Evolutionary conservation across 2,113 vertebrate genomes (phyloP).

Genomic region (Lepisosteus osseus): DNA sequence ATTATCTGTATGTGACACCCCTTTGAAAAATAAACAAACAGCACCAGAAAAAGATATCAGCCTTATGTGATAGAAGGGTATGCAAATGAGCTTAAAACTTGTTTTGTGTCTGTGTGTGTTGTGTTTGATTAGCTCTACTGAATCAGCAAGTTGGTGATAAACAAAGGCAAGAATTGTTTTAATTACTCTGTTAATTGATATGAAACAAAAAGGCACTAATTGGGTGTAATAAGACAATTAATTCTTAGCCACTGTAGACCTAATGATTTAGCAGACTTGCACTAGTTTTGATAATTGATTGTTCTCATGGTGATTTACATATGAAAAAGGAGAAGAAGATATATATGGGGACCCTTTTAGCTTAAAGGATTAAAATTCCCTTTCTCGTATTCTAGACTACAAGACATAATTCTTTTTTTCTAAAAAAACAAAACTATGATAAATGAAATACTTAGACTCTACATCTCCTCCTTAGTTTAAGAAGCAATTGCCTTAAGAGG

Average conservation of each 20-base stretch:
- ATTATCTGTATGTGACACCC: background rate
- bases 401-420: background rate
- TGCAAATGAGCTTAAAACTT: conserved; percentile 14
- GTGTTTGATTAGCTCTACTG: conserved; percentile 34
- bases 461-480: too few species aligned
- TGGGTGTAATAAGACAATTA: conserved; percentile 89
- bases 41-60: conserved; percentile 2
- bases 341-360: background rate
- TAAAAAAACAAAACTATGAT: too few species aligned
- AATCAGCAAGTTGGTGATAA: conserved; percentile 60
- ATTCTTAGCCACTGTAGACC: conserved; percentile 84
- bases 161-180: conserved; percentile 71
- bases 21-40: too few species aligned
- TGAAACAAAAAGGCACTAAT: conserved; percentile 91
- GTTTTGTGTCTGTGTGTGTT: conserved; percentile 9
- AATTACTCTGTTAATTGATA: conserved; percentile 95
- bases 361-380: background rate
- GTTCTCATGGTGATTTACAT: conserved; percentile 46
- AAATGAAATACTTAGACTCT: too few species aligned
- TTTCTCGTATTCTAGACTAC: background rate
- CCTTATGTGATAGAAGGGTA: background rate
- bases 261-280: conserved; percentile 74
- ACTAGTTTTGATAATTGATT: conserved; percentile 59
- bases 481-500: too few species aligned
- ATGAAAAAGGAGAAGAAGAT: conserved; percentile 44